Conservation (phyloP, 1,140 invertebrate genomes). For the Brachionus rotundiformis region DNA sequence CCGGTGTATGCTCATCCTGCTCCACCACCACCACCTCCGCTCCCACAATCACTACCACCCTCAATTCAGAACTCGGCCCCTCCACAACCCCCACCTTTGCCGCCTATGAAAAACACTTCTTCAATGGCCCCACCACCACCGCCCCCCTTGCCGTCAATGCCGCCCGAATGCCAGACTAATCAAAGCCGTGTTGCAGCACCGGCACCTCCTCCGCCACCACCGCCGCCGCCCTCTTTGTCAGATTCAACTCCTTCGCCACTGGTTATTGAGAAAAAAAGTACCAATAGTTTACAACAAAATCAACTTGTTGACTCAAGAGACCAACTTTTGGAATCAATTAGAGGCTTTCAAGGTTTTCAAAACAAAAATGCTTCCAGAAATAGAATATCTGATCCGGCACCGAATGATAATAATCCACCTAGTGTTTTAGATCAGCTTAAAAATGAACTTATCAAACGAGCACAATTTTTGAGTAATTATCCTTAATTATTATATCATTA, state of each 20-base stretch:
- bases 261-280: constrained; percentile 11
- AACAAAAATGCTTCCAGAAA: background rate
- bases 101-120: background rate
- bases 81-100: constrained; percentile 10
- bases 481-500: too few relatives aligned
- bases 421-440: constrained; percentile 39
- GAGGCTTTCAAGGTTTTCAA: constrained; percentile 48
- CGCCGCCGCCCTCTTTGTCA: background rate
- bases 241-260: background rate
- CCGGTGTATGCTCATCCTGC: background rate
- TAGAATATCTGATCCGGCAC: constrained; percentile 40
- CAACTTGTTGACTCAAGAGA: background rate
- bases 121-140: constrained; percentile 41
- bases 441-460: constrained; percentile 48
- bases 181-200: background rate
- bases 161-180: background rate
- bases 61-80: background rate
- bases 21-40: constrained; percentile 24
- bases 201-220: constrained; percentile 37
- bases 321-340: constrained; percentile 23
- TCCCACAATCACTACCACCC: constrained; percentile 22
- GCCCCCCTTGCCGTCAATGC: constrained; percentile 4
- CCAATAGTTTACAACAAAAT: constrained; percentile 1
- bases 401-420: background rate
- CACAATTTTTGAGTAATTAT: constrained; percentile 49